phyloP scores from a whole-genome alignment of 2,113 vertebrate species.

The Ptychochromis oligacanthus region DNA sequence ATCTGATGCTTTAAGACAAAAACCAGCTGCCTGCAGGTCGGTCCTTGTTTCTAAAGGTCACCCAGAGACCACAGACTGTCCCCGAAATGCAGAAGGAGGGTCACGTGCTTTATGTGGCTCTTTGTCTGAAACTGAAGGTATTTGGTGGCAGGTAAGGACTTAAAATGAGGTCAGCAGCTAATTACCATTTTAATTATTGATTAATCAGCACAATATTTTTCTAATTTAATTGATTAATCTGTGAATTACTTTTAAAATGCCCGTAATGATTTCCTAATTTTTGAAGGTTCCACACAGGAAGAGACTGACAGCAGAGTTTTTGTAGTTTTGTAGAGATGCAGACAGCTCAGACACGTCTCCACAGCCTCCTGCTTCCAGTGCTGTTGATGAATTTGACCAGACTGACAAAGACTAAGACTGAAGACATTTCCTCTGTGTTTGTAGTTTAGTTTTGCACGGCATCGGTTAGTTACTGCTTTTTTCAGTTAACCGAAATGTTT shows the following conservation, averaged over 20 bases:
- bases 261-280: not conserved
- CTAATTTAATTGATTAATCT: not conserved
- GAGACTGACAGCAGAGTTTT: not conserved
- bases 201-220: fast-evolving
- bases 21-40: no score
- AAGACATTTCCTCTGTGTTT: no score
- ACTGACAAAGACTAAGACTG: no score
- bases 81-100: not conserved
- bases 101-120: fast-evolving
- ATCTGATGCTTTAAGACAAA: not conserved
- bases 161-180: not conserved
- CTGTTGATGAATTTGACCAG: no score
- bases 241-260: no score
- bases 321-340: not conserved
- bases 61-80: fast-evolving
- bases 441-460: no score
- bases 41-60: no score
- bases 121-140: not conserved
- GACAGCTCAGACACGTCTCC: no score
- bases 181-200: not conserved
- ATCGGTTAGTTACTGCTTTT: no score
- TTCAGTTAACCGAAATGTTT: no score
- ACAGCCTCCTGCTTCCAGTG: no score
- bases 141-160: not conserved
- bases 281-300: not conserved